Base-by-base conservation (phyloP, 1,140 invertebrate species). In the Pollicipes pollicipes region DNA sequence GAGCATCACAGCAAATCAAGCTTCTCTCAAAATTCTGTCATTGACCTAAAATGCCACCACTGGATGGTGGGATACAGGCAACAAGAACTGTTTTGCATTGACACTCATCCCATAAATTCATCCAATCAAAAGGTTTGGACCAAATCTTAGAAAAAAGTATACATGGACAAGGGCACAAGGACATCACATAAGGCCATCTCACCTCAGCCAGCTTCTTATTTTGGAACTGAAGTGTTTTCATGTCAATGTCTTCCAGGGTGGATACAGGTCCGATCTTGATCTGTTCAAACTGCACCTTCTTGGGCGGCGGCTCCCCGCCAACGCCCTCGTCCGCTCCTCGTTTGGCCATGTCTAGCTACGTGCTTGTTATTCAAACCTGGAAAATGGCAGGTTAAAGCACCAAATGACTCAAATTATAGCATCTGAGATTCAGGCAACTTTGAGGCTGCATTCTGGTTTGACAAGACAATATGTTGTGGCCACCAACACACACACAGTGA, bases 171-270 rank as follows among this genome's bases (percentile, higher is more conserved):
- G n/a, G n/a, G n/a, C n/a, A n/a, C n/a, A n/a, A n/a, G n/a, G n/a
- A n/a, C n/a, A n/a, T n/a, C n/a, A n/a, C n/a, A n/a, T n/a, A n/a
- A n/a, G n/a, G n/a, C n/a, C n/a, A n/a, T n/a, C n/a, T 77, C 83
- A 90, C 89, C 86, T 97, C 93, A 31, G 90, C 88, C 32, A 98
- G 82, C 81, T 97, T 97, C 80, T 95, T 95, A 78, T 98, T 98
- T 82, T 98, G 95, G 79, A 97, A 97, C 76, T 93, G 90, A 27
- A 98, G 80, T 69, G 97, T 92, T 84, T 97, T 97, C 77, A 96
- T 93, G 79, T 98, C 95, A 87, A 98, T 91, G 82, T 97, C 95
- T 80, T 98, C 95, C 29, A 95, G 82, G 30, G 91, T 95, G 63
- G 91, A 95, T 72, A 96, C 90, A 37, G 93, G 88, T 32, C 93